Evolutionary conservation across 2,888 invertebrate species (phyloP).

Genomic region (Tridacna crocea): DNA sequence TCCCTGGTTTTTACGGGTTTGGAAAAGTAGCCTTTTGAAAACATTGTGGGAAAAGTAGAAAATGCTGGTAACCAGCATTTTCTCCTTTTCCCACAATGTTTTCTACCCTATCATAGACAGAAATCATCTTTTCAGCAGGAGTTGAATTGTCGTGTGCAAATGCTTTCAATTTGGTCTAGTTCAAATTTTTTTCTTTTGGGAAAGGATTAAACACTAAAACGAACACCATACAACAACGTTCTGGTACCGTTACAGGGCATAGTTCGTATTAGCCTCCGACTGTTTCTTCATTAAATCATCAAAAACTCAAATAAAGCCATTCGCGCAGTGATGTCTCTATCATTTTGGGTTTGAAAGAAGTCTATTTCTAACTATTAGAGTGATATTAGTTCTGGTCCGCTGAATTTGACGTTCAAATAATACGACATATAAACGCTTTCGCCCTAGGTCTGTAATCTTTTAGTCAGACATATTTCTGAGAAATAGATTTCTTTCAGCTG

Average conservation of each 20-base stretch:
- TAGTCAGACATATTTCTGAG: not conserved
- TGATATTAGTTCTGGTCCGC: conserved; percentile 40
- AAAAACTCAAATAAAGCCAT: conserved; percentile 6
- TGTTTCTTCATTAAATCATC: not conserved
- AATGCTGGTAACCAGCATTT: too few species aligned
- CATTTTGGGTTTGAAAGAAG: not conserved
- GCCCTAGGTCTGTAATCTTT: not conserved
- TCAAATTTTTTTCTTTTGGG: too few species aligned
- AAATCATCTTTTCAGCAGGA: too few species aligned
- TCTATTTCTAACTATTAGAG: conserved; percentile 18
- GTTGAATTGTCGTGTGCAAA: too few species aligned
- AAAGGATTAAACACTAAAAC: not conserved
- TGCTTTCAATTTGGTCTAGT: too few species aligned
- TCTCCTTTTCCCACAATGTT: too few species aligned
- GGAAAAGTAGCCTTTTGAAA: too few species aligned
- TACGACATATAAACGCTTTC: conserved; percentile 20
- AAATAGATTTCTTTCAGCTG: not conserved
- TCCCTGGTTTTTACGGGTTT: too few species aligned
- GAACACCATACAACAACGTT: not conserved
- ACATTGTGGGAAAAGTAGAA: too few species aligned
- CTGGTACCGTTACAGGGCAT: not conserved
- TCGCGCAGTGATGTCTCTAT: not conserved
- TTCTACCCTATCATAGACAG: too few species aligned
- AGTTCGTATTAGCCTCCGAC: conserved; percentile 2
- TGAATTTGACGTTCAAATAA: conserved; percentile 50